phyloP scores from a whole-genome alignment of 2,888 invertebrate genomes.

The Trilocha varians region DNA sequence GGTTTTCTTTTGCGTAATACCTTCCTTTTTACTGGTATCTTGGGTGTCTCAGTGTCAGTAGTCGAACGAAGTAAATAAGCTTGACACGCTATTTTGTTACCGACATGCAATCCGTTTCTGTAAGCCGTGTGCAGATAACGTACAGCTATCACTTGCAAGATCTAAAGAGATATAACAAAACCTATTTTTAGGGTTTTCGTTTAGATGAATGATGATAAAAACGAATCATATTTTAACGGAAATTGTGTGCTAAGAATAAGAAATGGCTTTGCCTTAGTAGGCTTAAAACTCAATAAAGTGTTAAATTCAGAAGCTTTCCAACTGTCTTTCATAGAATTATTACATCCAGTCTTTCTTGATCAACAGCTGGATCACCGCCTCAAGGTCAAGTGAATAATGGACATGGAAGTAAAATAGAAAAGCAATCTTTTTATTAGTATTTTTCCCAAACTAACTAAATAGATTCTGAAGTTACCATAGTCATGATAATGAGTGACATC shows the following conservation, averaged over 20 bases:
- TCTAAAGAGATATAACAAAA: constrained; percentile 21
- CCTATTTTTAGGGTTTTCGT: background rate
- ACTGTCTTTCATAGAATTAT: too few species aligned
- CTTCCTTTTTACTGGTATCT: constrained; percentile 23
- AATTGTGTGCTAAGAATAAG: too few species aligned
- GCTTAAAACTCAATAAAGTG: too few species aligned
- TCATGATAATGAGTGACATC: constrained; percentile 53
- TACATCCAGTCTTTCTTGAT: too few species aligned
- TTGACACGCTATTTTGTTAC: constrained; percentile 46
- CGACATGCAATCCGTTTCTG: constrained; percentile 50
- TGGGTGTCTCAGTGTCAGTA: constrained; percentile 33
- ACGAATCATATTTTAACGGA: too few species aligned
- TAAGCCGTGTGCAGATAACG: constrained; percentile 63
- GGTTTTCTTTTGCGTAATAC: constrained; percentile 31
- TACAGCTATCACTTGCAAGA: constrained; percentile 52
- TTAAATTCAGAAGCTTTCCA: too few species aligned
- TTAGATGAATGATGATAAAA: background rate
- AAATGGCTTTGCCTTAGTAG: too few species aligned
- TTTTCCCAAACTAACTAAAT: too few species aligned
- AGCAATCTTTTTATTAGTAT: too few species aligned
- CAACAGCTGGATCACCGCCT: too few species aligned
- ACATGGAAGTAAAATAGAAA: too few species aligned
- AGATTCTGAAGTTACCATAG: constrained; percentile 37
- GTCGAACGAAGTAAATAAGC: constrained; percentile 53
- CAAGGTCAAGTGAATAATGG: too few species aligned